These are phyloP conservation scores for Sprattus sprattus DNA, from an alignment of 2,113 vertebrate species.

Conservation along the genomic window DNA sequence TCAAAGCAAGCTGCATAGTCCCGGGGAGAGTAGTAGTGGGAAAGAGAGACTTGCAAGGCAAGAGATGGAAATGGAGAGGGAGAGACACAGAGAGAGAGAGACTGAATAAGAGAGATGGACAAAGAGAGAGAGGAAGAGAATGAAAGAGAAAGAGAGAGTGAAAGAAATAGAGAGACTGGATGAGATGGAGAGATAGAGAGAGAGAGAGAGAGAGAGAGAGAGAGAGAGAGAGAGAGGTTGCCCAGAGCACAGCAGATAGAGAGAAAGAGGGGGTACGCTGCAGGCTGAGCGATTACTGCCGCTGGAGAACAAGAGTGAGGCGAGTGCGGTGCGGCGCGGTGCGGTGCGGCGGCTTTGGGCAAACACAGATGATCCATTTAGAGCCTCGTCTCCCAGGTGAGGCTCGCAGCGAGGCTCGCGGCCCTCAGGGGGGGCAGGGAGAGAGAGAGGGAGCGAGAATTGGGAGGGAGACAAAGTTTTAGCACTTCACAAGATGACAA, in stretches of 20 bases:
- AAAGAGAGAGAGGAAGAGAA: neutral
- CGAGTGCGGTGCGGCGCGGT: neutral
- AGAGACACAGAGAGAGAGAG: neutral
- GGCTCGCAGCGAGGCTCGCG: neutral
- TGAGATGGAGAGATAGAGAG: neutral
- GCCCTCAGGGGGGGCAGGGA: neutral
- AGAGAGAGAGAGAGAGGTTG: neutral
- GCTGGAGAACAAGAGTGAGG: neutral
- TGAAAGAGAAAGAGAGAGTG: neutral
- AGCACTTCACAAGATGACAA: neutral
- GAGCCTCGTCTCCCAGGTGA: neutral
- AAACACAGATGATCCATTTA: neutral
- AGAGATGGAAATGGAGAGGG: neutral
- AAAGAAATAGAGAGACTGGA: constrained; percentile 13
- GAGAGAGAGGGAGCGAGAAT: no score
- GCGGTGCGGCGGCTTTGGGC: neutral
- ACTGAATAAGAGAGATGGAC: neutral
- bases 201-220: neutral
- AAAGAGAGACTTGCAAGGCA: constrained; percentile 14
- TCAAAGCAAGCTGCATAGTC: constrained; percentile 25
- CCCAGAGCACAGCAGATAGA: neutral
- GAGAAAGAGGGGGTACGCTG: neutral
- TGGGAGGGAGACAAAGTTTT: neutral
- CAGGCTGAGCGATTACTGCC: neutral
- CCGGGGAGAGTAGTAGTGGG: neutral